Evolutionary conservation across 2,113 vertebrate genomes (phyloP).

Genomic region (Mohoua ochrocephala): DNA sequence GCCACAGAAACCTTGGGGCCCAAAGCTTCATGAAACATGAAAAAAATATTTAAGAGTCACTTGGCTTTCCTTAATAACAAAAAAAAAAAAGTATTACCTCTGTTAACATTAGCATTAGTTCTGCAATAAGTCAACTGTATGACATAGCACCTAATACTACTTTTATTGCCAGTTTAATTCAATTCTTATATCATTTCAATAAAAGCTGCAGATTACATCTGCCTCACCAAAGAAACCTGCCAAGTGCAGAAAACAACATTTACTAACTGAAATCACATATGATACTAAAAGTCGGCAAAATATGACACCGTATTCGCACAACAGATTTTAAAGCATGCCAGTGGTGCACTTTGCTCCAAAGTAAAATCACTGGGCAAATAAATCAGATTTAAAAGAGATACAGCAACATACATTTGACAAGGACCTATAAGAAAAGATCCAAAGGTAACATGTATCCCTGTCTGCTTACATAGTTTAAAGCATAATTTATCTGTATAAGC

Average conservation of each 20-base stretch:
- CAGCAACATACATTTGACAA: background rate
- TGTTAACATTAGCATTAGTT: background rate
- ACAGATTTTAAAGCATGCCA: background rate
- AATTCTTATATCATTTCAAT: background rate
- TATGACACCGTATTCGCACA: background rate
- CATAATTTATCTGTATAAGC: background rate
- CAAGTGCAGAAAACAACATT: background rate
- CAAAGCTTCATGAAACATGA: background rate
- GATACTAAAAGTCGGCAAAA: background rate
- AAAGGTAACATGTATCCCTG: background rate
- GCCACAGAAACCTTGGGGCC: background rate
- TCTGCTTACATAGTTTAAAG: background rate
- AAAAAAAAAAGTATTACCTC: background rate
- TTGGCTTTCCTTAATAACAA: background rate
- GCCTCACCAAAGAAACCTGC: background rate
- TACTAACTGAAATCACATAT: background rate
- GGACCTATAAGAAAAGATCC: background rate
- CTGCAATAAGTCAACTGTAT: background rate
- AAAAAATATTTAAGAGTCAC: background rate
- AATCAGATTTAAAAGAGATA: background rate
- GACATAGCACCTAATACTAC: background rate
- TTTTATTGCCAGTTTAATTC: background rate
- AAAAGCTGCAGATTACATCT: background rate
- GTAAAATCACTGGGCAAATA: background rate
- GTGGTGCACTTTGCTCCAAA: background rate